A percentile compares a stretch with the other conserved stretches of the same genome.
Evolutionary conservation across 2,888 invertebrate species (phyloP).

Genomic region (Pseudococcus jackbeardsleyi): DNA sequence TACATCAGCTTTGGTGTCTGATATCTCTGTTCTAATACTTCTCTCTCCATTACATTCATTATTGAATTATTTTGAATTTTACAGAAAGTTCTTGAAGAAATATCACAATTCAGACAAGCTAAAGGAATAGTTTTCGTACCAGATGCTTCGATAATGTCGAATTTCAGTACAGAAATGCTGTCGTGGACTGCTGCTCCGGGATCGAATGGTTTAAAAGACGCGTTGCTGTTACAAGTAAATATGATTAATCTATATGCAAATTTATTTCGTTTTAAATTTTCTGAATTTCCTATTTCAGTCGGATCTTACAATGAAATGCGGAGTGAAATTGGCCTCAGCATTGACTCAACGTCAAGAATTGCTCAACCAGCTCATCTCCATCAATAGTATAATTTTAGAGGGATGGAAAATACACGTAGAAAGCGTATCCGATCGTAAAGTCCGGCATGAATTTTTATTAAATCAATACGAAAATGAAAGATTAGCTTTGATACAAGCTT

Average conservation of each 20-base stretch:
- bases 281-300: slow-evolving; percentile 11
- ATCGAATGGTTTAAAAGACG: slow-evolving; percentile 72
- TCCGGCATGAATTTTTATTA: slow-evolving; percentile 74
- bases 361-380: slow-evolving; percentile 78
- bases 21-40: no score
- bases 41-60: background rate
- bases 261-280: background rate
- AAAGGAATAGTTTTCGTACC: slow-evolving; percentile 73
- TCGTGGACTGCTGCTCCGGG: slow-evolving; percentile 83
- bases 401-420: slow-evolving; percentile 80
- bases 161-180: slow-evolving; percentile 74
- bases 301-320: slow-evolving; percentile 71
- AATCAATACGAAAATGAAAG: slow-evolving; percentile 80
- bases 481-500: slow-evolving; percentile 76
- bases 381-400: slow-evolving; percentile 81
- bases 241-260: background rate
- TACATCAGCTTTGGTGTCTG: no score
- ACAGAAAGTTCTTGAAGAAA: slow-evolving; percentile 75
- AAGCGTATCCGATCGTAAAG: slow-evolving; percentile 74
- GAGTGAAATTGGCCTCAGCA: slow-evolving; percentile 70
- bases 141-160: slow-evolving; percentile 68
- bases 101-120: slow-evolving; percentile 76
- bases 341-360: slow-evolving; percentile 70
- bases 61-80: slow-evolving; percentile 9
- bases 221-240: slow-evolving; percentile 71